Percentiles rank a stretch among this genome's conserved stretches.
These are phyloP conservation scores for Drosophila gaucha DNA, from an alignment of 2,888 invertebrate species.

Conservation along the genomic window DNA sequence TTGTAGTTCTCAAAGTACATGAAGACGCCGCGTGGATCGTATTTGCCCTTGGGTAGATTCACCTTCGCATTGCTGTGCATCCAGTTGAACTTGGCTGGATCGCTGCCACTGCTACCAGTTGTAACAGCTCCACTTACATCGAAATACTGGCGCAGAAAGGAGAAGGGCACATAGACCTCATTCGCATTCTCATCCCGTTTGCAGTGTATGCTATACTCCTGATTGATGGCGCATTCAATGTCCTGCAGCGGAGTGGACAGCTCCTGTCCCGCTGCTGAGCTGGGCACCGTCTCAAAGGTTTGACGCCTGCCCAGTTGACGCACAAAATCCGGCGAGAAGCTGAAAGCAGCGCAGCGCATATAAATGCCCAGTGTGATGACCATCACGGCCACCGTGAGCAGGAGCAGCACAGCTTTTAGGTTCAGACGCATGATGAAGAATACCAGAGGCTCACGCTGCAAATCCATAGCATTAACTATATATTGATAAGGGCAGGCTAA, in stretches of 20 bases:
- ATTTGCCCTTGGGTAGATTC: conserved; percentile 94
- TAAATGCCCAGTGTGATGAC: conserved; percentile 90
- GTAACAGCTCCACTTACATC: conserved; percentile 95
- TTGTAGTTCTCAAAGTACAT: conserved; percentile 99
- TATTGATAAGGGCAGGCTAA: background rate
- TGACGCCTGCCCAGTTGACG: conserved; percentile 76
- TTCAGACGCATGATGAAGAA: conserved; percentile 91
- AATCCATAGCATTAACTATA: background rate
- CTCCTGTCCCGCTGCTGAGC: conserved; percentile 32
- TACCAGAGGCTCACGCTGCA: conserved; percentile 82
- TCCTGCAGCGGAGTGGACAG: conserved; percentile 85
- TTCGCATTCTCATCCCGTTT: conserved; percentile 89
- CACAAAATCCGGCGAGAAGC: conserved; percentile 81
- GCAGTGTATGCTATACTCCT: conserved; percentile 92
- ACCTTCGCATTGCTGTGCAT: conserved; percentile 97
- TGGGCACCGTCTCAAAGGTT: conserved; percentile 23
- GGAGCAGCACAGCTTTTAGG: conserved; percentile 90
- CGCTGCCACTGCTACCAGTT: conserved; percentile 54
- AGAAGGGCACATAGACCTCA: conserved; percentile 96
- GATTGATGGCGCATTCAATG: conserved; percentile 95
- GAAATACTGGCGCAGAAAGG: conserved; percentile 96
- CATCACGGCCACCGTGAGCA: conserved; percentile 88
- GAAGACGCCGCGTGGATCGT: conserved; percentile 95
- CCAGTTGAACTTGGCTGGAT: conserved; percentile 94
- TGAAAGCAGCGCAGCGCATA: conserved; percentile 90